phyloP scores from a whole-genome alignment of 2,113 vertebrate species.

The Hoplias malabaricus region DNA sequence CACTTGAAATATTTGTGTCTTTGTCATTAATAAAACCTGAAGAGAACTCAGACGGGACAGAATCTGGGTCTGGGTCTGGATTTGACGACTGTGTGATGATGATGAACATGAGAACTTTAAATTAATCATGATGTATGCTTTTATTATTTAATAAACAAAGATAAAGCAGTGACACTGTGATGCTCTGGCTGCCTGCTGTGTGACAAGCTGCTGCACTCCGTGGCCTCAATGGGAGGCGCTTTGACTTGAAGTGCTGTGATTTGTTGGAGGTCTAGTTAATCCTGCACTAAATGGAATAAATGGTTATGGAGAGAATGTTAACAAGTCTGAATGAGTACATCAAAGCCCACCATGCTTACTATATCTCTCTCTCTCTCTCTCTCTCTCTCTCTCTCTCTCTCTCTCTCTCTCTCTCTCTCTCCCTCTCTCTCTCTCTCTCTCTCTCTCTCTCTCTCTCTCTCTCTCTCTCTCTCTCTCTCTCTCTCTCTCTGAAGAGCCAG shows the following conservation, averaged over 20 bases:
- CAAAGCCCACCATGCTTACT: constrained; percentile 52
- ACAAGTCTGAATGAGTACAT: constrained; percentile 69
- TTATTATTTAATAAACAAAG: too few relatives aligned
- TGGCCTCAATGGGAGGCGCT: constrained; percentile 35
- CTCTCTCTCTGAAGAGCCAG: constrained; percentile 11
- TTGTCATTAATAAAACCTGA: too few relatives aligned
- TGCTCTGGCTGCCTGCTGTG: not conserved
- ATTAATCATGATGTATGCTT: not conserved
- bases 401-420: constrained; percentile 43
- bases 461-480: constrained; percentile 43
- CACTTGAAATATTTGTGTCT: too few relatives aligned
- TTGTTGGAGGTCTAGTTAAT: constrained; percentile 70
- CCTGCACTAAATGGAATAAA: constrained; percentile 62
- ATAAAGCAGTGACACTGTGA: too few relatives aligned
- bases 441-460: constrained; percentile 48
- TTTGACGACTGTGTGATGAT: too few relatives aligned
- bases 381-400: not conserved
- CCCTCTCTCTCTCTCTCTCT: constrained; percentile 41
- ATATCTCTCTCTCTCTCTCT: constrained; percentile 48
- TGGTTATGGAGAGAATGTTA: constrained; percentile 66
- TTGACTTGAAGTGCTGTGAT: constrained; percentile 52
- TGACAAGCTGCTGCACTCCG: constrained; percentile 34
- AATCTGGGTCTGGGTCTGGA: too few relatives aligned
- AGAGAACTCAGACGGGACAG: too few relatives aligned
- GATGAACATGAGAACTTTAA: too few relatives aligned